Conservation (phyloP, 2,113 vertebrate species). For the Atherinomorus stipes region DNA sequence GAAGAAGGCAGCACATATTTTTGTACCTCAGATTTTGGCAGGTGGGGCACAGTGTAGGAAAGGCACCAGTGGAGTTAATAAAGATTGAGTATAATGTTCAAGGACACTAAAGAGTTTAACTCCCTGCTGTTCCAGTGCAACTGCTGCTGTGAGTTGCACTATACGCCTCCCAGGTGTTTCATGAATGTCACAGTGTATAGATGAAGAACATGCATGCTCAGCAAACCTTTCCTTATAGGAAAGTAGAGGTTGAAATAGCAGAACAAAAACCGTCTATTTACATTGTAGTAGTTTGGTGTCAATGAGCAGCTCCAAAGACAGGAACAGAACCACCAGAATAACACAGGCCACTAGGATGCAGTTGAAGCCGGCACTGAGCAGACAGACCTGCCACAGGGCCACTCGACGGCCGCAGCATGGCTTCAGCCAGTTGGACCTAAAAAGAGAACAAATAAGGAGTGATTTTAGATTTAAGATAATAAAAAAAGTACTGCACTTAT, state of each 20-base stretch:
- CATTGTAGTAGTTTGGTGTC: constrained; percentile 98
- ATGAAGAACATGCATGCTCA: constrained; percentile 27
- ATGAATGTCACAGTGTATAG: constrained; percentile 33
- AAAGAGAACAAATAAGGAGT: constrained; percentile 19
- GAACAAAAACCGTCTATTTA: constrained; percentile 80
- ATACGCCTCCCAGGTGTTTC: constrained; percentile 47
- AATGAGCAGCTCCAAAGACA: constrained; percentile 97
- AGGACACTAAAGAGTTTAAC: constrained; percentile 39
- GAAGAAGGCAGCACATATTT: not conserved
- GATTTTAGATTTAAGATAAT: not conserved
- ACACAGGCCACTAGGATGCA: constrained; percentile 97
- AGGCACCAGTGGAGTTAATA: constrained; percentile 4
- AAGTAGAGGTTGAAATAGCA: constrained; percentile 25
- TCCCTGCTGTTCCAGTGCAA: constrained; percentile 17
- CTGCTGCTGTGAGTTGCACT: constrained; percentile 12
- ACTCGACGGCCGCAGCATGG: constrained; percentile 95
- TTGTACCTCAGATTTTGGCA: not conserved
- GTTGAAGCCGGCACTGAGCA: constrained; percentile 98
- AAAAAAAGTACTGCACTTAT: not conserved
- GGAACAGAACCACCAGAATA: constrained; percentile 95
- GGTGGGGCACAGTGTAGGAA: constrained; percentile 10
- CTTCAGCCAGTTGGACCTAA: constrained; percentile 97
- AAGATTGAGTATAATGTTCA: constrained; percentile 13
- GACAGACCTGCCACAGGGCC: constrained; percentile 96
- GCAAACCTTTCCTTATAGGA: constrained; percentile 13